Evolutionary conservation across 35 echinoderm and acorn worm genomes (phyloP).

Genomic region (Acanthaster planci): DNA sequence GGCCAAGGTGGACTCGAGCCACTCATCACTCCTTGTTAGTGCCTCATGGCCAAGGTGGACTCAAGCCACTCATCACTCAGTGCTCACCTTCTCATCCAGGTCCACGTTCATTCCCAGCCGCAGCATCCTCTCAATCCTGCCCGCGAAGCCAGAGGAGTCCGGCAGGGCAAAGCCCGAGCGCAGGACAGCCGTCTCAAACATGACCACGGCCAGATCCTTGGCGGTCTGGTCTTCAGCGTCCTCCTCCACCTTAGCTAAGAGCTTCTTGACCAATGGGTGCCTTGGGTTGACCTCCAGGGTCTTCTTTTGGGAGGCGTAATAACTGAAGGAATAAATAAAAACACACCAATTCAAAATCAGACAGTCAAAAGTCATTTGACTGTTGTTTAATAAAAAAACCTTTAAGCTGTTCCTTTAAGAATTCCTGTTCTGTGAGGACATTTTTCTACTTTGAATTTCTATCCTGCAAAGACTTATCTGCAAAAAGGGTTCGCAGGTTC

Average conservation of each 20-base stretch:
- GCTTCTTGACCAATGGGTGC: conserved; percentile 87
- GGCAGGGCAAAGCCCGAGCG: conserved; percentile 79
- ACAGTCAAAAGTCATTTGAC: too few relatives aligned
- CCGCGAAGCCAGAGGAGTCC: conserved; percentile 79
- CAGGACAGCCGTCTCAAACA: conserved; percentile 96
- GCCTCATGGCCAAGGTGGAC: too few relatives aligned
- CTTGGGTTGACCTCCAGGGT: conserved; percentile 88
- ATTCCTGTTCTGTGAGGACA: too few relatives aligned
- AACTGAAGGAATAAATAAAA: conserved; percentile 57
- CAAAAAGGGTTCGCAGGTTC: too few relatives aligned
- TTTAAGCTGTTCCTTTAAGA: too few relatives aligned
- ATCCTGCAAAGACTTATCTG: too few relatives aligned
- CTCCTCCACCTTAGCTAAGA: conserved; percentile 70
- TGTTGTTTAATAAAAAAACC: too few relatives aligned
- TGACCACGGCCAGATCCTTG: conserved; percentile 81
- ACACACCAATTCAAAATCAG: neutral
- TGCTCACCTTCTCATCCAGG: conserved; percentile 73
- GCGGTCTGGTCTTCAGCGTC: conserved; percentile 82
- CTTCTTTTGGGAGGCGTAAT: conserved; percentile 93
- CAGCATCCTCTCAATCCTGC: conserved; percentile 92
- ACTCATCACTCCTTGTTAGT: too few relatives aligned
- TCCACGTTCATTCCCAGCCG: conserved; percentile 86
- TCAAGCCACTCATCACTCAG: too few relatives aligned
- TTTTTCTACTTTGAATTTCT: too few relatives aligned
- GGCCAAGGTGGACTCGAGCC: too few relatives aligned